phyloP scores from a whole-genome alignment of 2,797 vertebrate species.

The Kryptolebias ocellatus region DNA sequence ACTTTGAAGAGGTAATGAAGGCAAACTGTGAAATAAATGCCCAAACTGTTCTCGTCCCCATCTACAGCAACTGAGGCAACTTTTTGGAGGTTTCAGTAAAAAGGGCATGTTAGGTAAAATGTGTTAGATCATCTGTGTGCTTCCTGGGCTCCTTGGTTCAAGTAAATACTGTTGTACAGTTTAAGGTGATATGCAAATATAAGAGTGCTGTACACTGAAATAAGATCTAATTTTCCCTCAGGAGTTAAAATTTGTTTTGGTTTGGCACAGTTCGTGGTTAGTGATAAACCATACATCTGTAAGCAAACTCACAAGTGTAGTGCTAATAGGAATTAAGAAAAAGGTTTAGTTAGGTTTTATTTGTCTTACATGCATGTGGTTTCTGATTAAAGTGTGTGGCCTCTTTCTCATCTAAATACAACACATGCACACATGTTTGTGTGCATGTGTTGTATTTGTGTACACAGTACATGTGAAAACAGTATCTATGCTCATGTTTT shows the following conservation, averaged over 20 bases:
- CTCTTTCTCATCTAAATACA: too few species aligned
- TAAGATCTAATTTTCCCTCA: not conserved
- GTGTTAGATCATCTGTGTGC: not conserved
- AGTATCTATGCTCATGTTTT: constrained; percentile 22
- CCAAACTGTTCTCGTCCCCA: constrained; percentile 43
- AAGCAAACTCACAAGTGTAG: too few species aligned
- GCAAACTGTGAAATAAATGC: constrained; percentile 53
- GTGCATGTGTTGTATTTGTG: not conserved
- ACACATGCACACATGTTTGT: not conserved
- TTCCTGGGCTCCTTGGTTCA: too few species aligned
- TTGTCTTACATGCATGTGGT: not conserved
- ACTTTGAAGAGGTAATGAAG: constrained; percentile 53
- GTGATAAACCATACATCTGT: too few species aligned
- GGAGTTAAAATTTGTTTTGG: not conserved
- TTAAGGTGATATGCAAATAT: too few species aligned
- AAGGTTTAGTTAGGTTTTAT: not conserved
- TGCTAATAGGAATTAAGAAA: not conserved
- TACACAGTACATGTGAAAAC: constrained; percentile 17
- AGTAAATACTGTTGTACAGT: too few species aligned
- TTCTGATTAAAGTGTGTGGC: not conserved
- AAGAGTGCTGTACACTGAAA: not conserved
- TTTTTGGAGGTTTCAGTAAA: not conserved
- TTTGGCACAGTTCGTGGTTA: not conserved
- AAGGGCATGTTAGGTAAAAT: not conserved
- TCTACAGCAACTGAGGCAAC: constrained; percentile 31